Evolutionary conservation across 2,797 vertebrate genomes (phyloP).

Genomic region (Phrynocephalus vlangalii): DNA sequence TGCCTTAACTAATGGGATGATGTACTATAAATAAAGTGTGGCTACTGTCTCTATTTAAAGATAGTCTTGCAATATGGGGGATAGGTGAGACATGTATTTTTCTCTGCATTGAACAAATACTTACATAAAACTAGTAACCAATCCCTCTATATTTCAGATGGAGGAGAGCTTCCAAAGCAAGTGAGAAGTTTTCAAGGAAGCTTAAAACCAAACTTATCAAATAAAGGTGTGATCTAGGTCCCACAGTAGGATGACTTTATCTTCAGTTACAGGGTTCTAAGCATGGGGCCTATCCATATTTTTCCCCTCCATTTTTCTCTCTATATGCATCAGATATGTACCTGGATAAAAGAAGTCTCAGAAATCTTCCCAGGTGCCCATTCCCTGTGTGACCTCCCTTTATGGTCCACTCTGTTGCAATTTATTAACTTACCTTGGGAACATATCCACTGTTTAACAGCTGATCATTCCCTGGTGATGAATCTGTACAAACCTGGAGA

Average conservation of each 20-base stretch:
- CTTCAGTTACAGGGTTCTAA: too few relatives aligned
- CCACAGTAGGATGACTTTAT: neutral
- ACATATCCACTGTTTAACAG: too few relatives aligned
- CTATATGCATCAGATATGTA: too few relatives aligned
- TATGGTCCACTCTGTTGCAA: too few relatives aligned
- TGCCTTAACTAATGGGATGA: slow-evolving; percentile 5
- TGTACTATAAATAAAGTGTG: slow-evolving; percentile 3
- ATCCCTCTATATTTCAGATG: neutral
- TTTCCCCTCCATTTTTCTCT: too few relatives aligned
- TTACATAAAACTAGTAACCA: neutral
- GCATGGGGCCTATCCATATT: too few relatives aligned
- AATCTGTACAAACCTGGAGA: too few relatives aligned
- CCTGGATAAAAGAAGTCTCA: too few relatives aligned
- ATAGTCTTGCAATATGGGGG: neutral
- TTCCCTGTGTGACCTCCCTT: too few relatives aligned
- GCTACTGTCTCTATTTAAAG: neutral
- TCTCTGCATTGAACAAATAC: neutral
- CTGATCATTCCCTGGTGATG: too few relatives aligned
- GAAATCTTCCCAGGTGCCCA: too few relatives aligned
- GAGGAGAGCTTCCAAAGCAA: neutral
- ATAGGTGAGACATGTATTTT: neutral
- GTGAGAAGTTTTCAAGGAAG: neutral
- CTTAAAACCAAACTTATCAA: neutral
- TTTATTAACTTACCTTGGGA: too few relatives aligned
- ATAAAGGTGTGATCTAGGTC: neutral